A percentile compares a stretch with the other conserved stretches of the same genome.
Evolutionary conservation across 2,888 invertebrate species (phyloP).

Genomic region (Parnassius mnemosyne): DNA sequence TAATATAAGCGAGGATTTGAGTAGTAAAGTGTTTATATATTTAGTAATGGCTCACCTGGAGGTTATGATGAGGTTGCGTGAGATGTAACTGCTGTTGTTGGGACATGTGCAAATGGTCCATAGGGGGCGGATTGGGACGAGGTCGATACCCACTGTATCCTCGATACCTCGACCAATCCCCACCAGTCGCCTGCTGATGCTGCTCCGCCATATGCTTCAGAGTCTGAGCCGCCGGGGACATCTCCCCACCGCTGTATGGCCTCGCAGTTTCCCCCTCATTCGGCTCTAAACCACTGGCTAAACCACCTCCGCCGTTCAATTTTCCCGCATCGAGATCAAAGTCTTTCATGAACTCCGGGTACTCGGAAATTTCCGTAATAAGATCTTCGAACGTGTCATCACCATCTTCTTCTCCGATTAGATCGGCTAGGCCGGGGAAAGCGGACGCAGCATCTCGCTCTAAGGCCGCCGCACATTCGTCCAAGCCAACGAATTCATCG

Average conservation of each 20-base stretch:
- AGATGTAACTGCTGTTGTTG: slow-evolving; percentile 94
- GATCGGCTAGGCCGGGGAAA: slow-evolving; percentile 89
- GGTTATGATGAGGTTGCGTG: slow-evolving; percentile 88
- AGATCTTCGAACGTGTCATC: slow-evolving; percentile 92
- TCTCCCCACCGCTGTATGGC: slow-evolving; percentile 82
- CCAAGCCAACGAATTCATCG: slow-evolving; percentile 92
- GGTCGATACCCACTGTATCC: slow-evolving; percentile 76
- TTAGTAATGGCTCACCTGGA: slow-evolving; percentile 82
- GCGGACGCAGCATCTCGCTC: slow-evolving; percentile 90
- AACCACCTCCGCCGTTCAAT: slow-evolving; percentile 52
- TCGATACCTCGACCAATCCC: slow-evolving; percentile 80
- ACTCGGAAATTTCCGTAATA: slow-evolving; percentile 92
- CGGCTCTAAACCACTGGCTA: slow-evolving; percentile 58
- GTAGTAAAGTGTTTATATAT: neutral
- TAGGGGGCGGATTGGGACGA: slow-evolving; percentile 60
- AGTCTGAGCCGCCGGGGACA: slow-evolving; percentile 96
- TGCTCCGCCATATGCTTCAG: slow-evolving; percentile 98
- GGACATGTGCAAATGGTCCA: slow-evolving; percentile 87
- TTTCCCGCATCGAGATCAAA: slow-evolving; percentile 83
- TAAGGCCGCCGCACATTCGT: slow-evolving; percentile 90
- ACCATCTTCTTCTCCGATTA: slow-evolving; percentile 91
- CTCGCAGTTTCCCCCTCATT: slow-evolving; percentile 72
- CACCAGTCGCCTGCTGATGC: slow-evolving; percentile 88
- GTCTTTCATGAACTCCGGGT: slow-evolving; percentile 91
- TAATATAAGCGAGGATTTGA: neutral